phyloP scores from a whole-genome alignment of 2,113 vertebrate genomes.

The Tychaedon coryphoeus region DNA sequence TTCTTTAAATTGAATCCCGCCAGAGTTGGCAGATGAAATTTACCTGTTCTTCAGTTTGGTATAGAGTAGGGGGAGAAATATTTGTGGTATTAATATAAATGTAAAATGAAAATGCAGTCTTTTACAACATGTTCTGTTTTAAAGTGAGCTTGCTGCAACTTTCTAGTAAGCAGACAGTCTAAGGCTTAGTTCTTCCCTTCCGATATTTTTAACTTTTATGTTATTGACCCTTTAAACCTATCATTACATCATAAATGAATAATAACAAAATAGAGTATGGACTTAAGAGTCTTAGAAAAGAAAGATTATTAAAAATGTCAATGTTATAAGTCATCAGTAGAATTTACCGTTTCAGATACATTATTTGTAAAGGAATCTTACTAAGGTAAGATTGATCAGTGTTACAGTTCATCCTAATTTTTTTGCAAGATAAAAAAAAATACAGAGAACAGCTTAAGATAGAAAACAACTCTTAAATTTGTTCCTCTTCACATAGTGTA shows the following conservation, averaged over 20 bases:
- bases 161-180: background rate
- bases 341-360: background rate
- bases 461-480: background rate
- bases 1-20: background rate
- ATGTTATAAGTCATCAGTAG: background rate
- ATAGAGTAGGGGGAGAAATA: background rate
- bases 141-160: background rate
- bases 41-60: background rate
- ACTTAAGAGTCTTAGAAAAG: background rate
- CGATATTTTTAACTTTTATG: background rate
- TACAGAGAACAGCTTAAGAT: background rate
- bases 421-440: background rate
- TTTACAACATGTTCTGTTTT: background rate
- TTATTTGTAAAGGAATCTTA: background rate
- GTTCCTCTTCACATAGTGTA: background rate
- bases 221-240: background rate
- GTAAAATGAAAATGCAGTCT: background rate
- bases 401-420: background rate
- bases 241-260: background rate
- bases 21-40: background rate
- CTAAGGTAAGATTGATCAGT: background rate
- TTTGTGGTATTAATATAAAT: background rate
- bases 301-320: background rate
- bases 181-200: background rate
- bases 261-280: background rate